A percentile compares a stretch with the other conserved stretches of the same genome.
phyloP scores from a whole-genome alignment of 2,113 vertebrate species.

The Nycticryphes semicollaris region DNA sequence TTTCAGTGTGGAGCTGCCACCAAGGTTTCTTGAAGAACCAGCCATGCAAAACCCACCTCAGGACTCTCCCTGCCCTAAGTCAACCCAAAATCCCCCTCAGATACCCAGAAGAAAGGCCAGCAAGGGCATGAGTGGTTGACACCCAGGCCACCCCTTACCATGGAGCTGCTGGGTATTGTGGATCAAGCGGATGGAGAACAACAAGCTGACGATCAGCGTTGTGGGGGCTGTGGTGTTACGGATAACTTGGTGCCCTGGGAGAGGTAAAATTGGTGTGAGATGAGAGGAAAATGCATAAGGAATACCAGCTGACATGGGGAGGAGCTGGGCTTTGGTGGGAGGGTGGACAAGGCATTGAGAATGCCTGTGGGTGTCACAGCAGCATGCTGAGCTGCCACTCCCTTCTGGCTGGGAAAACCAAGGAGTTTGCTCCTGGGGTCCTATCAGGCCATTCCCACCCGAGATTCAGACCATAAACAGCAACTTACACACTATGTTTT shows the following conservation, averaged over 20 bases:
- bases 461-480: background rate
- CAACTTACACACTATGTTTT: background rate
- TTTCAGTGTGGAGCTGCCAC: background rate
- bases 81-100: background rate
- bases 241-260: background rate
- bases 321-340: background rate
- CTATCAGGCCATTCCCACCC: background rate
- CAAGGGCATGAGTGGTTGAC: rapidly evolving
- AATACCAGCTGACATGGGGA: rapidly evolving
- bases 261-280: background rate
- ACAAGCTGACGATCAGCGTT: rapidly evolving
- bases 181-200: background rate
- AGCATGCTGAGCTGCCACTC: background rate
- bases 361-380: rapidly evolving
- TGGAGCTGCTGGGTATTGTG: background rate
- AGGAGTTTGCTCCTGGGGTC: background rate
- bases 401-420: background rate
- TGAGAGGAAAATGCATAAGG: rapidly evolving
- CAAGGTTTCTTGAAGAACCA: background rate
- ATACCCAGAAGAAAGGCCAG: background rate
- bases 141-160: background rate
- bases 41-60: background rate
- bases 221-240: no score
- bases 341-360: background rate
- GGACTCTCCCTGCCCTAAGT: background rate